phyloP scores from a whole-genome alignment of 2,797 vertebrate species.

The Apogon hyalosoma region DNA sequence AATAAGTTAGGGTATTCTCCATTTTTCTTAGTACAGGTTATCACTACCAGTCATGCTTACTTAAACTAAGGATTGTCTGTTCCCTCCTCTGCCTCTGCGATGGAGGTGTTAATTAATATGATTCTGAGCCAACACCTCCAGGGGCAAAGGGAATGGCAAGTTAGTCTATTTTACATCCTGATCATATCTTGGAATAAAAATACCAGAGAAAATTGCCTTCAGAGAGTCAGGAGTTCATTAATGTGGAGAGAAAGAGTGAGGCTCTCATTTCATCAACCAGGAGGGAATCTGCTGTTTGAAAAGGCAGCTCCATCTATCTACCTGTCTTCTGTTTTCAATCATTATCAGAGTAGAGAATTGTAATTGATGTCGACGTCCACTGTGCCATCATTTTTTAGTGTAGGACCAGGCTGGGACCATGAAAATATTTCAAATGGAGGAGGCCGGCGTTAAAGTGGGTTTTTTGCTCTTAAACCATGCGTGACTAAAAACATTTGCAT shows the following conservation, averaged over 20 bases:
- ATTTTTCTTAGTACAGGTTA: no score
- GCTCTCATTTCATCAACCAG: slow-evolving; percentile 3
- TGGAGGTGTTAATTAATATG: slow-evolving; percentile 26
- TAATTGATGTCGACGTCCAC: slow-evolving; percentile 17
- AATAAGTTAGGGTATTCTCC: no score
- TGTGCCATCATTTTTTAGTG: slow-evolving; percentile 22
- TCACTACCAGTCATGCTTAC: neutral
- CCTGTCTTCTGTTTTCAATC: slow-evolving; percentile 18
- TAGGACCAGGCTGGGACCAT: slow-evolving; percentile 34
- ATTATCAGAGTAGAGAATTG: slow-evolving; percentile 14
- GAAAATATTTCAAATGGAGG: slow-evolving; percentile 50
- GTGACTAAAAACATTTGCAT: slow-evolving; percentile 70
- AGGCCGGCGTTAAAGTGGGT: slow-evolving; percentile 58
- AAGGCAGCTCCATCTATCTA: neutral
- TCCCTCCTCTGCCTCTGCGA: slow-evolving; percentile 9
- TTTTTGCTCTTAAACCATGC: slow-evolving; percentile 62
- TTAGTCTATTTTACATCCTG: slow-evolving; percentile 6
- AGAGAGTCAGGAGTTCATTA: slow-evolving; percentile 20
- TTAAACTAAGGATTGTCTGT: neutral
- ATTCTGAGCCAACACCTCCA: slow-evolving; percentile 15
- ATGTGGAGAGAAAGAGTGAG: slow-evolving; percentile 6
- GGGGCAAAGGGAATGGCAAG: slow-evolving; percentile 10
- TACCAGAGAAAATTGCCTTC: slow-evolving; percentile 2
- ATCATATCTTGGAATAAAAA: slow-evolving; percentile 11
- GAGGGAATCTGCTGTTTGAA: neutral